Base-by-base conservation (phyloP, 2,888 invertebrate species). In the Thelaira solivaga region DNA sequence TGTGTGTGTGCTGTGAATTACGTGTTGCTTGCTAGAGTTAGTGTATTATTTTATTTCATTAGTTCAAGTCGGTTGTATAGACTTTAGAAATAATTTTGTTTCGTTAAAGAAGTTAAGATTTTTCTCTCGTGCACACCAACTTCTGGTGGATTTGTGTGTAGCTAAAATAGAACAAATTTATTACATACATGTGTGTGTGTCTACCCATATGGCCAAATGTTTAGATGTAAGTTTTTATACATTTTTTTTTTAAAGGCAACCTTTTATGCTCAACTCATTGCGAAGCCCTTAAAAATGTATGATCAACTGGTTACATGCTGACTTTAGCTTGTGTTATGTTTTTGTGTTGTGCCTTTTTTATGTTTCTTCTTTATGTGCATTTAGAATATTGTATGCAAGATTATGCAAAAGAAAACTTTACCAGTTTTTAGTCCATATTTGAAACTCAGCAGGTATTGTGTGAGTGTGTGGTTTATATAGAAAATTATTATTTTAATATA, bases 401-500 rank as follows among this genome's bases (percentile, higher is more conserved):
- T 26, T 47, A 10, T 34, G 45, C 4, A n/a, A 2, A 49, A 45
- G 34, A 39, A 57, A 57, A 67, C 51, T 34, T 13, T 11, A 10
- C 20, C n/a, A 13, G 26, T 49, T 57, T 65, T 57, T 59, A 18
- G 47, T 69, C 22, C 57, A 29, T 34, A 16, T 18, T 45, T 24
- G 6, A 13, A 31, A 47, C 36, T 71, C 69, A 64, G 64, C 69
- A 64, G 68, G 64, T 68, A 67, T 24, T 11, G 13, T 20, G 34
- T 20, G 26, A 2, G 22, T 26, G 31, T 34, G 8, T 59, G 10
- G 22, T 59, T 55, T 55, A 41, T 16, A 57, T 49, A 49, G 26
- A 61, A 61, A 75, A 43, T 61, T 71, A 71, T 76, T 76, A 59
- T 65, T 76, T 71, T 76, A 71, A 76, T 71, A 76, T 76, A 65